A percentile compares a stretch with the other conserved stretches of the same genome.
These are phyloP conservation scores for Pedetes capensis DNA, from an alignment of 2,113 vertebrate species.

Conservation along the genomic window DNA sequence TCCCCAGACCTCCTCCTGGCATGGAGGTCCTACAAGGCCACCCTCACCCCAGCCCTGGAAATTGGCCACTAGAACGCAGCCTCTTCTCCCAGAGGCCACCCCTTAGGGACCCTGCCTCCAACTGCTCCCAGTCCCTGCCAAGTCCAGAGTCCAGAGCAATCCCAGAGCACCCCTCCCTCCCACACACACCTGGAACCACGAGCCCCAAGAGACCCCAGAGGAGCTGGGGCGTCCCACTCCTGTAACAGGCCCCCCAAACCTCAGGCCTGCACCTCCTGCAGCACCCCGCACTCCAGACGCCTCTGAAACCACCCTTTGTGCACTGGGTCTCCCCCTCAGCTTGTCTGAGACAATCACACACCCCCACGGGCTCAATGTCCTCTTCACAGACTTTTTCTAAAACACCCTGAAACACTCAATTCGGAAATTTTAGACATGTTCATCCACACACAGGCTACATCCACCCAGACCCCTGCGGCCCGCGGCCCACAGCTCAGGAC, in stretches of 20 bases:
- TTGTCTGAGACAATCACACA: neutral
- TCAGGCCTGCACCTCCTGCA: neutral
- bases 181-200: neutral
- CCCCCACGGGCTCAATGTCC: neutral
- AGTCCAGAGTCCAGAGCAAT: neutral
- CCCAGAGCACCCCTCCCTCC: neutral
- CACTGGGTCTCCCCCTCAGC: neutral
- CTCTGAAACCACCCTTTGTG: neutral
- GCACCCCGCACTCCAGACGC: neutral
- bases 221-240: neutral
- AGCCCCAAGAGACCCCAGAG: neutral
- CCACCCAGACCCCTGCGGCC: neutral
- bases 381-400: neutral
- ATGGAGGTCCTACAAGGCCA: neutral
- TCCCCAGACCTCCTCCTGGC: neutral
- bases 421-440: neutral
- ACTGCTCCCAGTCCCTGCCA: neutral
- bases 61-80: neutral
- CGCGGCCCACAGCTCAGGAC: neutral
- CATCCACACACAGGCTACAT: neutral
- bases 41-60: neutral
- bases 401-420: neutral
- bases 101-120: neutral
- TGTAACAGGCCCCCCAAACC: neutral
- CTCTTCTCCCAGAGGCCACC: neutral